These are phyloP conservation scores for Atractosteus spatula DNA, from an alignment of 2,113 vertebrate species.

Conservation along the genomic window DNA sequence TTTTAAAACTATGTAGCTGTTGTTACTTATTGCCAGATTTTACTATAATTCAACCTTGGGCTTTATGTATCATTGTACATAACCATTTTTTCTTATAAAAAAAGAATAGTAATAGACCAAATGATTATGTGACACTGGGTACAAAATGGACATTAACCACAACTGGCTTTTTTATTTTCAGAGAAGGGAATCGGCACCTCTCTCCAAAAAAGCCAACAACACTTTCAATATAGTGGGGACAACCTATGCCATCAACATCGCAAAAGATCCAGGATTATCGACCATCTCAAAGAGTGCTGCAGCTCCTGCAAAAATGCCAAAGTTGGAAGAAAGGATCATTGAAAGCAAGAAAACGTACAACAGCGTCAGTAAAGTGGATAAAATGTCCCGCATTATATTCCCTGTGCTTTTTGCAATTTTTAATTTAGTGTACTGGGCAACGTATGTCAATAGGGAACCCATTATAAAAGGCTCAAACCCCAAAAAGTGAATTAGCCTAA, in stretches of 20 bases:
- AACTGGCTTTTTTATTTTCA: slow-evolving; percentile 51
- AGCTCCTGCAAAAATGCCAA: slow-evolving; percentile 65
- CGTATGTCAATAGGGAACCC: slow-evolving; percentile 93
- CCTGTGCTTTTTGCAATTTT: slow-evolving; percentile 97
- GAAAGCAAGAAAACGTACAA: slow-evolving; percentile 96
- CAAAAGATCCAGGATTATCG: slow-evolving; percentile 86
- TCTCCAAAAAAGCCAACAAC: slow-evolving; percentile 94
- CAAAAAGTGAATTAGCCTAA: slow-evolving; percentile 68
- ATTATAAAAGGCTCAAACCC: slow-evolving; percentile 88
- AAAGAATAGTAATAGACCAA: too few relatives aligned
- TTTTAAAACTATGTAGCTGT: too few relatives aligned
- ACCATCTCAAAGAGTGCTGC: slow-evolving; percentile 88
- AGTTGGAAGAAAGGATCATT: slow-evolving; percentile 80
- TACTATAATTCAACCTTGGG: too few relatives aligned
- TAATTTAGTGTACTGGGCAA: slow-evolving; percentile 97
- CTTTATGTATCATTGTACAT: too few relatives aligned
- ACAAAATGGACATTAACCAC: too few relatives aligned
- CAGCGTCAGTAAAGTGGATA: slow-evolving; percentile 98
- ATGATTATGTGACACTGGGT: too few relatives aligned
- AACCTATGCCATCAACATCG: slow-evolving; percentile 90
- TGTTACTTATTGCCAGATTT: too few relatives aligned
- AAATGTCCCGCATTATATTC: slow-evolving; percentile 98
- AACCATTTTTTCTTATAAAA: too few relatives aligned
- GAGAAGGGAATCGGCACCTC: slow-evolving; percentile 86
- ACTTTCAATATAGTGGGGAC: slow-evolving; percentile 97